phyloP scores from a whole-genome alignment of 2,797 vertebrate species.

The Antrozous pallidus region DNA sequence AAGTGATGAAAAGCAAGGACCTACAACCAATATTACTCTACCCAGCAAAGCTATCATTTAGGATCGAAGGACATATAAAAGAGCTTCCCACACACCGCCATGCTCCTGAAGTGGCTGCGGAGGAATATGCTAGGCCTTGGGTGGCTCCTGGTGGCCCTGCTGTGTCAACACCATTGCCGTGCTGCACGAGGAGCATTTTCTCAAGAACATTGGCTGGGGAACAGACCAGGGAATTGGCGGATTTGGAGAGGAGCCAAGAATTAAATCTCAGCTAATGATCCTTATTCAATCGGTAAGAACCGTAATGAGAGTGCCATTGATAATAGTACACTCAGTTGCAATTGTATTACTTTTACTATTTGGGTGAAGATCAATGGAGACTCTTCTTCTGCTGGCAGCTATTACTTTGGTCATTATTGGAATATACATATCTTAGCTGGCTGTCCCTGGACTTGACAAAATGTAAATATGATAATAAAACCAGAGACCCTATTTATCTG shows the following conservation, averaged over 20 bases:
- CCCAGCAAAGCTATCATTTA: not conserved
- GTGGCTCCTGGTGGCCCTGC: too few species aligned
- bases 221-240: conserved; percentile 93
- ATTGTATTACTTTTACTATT: conserved; percentile 93
- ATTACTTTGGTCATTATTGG: conserved; percentile 59
- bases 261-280: conserved; percentile 93
- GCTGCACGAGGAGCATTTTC: too few species aligned
- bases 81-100: not conserved
- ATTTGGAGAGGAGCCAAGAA: conserved; percentile 94
- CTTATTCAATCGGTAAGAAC: conserved; percentile 94
- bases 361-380: conserved; percentile 83
- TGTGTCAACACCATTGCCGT: too few species aligned
- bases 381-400: not conserved
- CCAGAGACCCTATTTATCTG: conserved; percentile 76
- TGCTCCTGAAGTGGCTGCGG: too few species aligned
- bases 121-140: too few species aligned
- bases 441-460: conserved; percentile 62
- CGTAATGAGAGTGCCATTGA: conserved; percentile 95
- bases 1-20: not conserved
- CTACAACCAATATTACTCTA: not conserved
- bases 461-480: conserved; percentile 78
- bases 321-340: conserved; percentile 91
- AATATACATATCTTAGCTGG: conserved; percentile 64
- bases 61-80: not conserved
- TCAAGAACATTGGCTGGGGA: conserved; percentile 87